These are phyloP conservation scores for Trissonchulus sp. DNA, from an alignment of 2,888 invertebrate genomes.

Conservation along the genomic window DNA sequence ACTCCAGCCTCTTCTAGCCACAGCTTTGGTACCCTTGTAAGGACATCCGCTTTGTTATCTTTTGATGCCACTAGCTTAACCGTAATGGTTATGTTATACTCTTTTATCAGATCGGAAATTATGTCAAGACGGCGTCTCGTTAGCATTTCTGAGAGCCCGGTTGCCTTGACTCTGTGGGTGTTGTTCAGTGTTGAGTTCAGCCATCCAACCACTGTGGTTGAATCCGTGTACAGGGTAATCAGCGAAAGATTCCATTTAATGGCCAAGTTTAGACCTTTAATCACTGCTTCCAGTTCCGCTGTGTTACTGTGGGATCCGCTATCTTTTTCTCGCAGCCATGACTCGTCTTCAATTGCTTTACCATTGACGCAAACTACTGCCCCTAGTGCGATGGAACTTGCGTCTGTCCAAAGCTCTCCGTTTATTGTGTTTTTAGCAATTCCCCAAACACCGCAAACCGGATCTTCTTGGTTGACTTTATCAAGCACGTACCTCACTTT, in stretches of 20 bases:
- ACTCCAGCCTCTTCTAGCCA: slow-evolving; percentile 6
- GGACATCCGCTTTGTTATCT: not conserved
- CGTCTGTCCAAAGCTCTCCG: not conserved
- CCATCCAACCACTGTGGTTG: not conserved
- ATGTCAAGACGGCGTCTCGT: not conserved
- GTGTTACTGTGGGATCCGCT: slow-evolving; percentile 1
- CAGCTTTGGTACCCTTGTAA: not conserved
- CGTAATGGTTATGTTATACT: not conserved
- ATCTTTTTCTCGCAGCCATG: not conserved
- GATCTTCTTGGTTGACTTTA: not conserved
- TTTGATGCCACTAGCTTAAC: not conserved
- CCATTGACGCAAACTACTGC: not conserved
- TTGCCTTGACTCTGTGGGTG: slow-evolving; percentile 9
- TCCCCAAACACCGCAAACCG: not conserved
- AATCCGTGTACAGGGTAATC: not conserved
- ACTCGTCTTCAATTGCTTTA: slow-evolving; percentile 10
- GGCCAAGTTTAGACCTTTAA: slow-evolving; percentile 7
- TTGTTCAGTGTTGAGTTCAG: not conserved
- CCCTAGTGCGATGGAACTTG: not conserved
- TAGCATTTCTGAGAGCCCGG: not conserved
- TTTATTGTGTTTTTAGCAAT: not conserved
- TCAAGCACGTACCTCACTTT: not conserved
- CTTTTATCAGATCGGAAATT: not conserved
- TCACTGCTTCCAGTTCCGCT: slow-evolving; percentile 10
- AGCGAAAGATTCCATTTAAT: not conserved